Evolutionary conservation across 2,888 invertebrate species (phyloP), one percentile per base, ranked within the genome.

Genomic region (Campoplex capitator): DNA sequence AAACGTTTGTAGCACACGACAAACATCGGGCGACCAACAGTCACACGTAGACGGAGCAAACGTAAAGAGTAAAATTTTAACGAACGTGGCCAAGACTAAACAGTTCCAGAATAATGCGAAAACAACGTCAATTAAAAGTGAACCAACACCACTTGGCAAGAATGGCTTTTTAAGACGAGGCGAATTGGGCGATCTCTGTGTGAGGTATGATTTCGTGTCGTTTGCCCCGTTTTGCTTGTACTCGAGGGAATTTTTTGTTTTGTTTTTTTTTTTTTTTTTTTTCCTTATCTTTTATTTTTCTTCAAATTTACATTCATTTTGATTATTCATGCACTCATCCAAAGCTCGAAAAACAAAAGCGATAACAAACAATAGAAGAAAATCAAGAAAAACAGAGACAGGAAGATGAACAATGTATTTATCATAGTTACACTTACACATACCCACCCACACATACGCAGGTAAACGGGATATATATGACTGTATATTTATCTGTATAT

Each of bases 121-220:
- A 91, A 91, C 92, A 91, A 90, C 89, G 90, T 90, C 92, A 88
- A 90, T 91, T 91, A 92, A 92, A 92, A 91, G 92, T 88, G 92
- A 93, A 91, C 82, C 92, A 74, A 93, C 92, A 91, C 91, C 91
- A 85, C 92, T 93, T 91, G 89, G 91, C 92, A 93, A 93, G 93
- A 94, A 93, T 91, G 94, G 93, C 92, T 93, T 93, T 92, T 93
- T 94, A 93, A 94, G 92, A 93, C 92, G 91, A 92, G 92, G 92
- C 92, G 94, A 94, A 94, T 94, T 94, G 94, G 94, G 94, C 92
- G 94, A 94, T 93, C 94, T 94, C 93, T 94, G 93, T 93, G 92
- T 94, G 93, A 94, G 94, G 94, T 94, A 94, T 93, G 94, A 91
- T 92, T 92, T 92, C 91, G 91, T 91, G 91, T 89, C 91, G 88